Conservation (phyloP, 2,888 invertebrate species). For the Charanyca ferruginea region DNA sequence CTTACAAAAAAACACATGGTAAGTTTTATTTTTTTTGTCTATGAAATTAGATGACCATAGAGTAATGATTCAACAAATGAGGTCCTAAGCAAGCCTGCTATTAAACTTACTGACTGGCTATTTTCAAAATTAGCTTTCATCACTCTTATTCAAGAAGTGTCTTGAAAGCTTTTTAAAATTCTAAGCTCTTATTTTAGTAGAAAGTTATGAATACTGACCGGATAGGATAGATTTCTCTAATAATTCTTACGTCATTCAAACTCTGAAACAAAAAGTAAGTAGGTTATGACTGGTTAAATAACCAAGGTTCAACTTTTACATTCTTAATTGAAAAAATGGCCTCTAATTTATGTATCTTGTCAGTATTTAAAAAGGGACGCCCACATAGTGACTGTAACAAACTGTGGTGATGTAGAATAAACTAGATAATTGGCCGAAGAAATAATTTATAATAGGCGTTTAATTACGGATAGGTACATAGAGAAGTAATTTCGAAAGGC, state of each 20-base stretch:
- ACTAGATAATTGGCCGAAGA: slow-evolving; percentile 56
- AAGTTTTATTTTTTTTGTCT: no score
- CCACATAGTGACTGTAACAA: slow-evolving; percentile 37
- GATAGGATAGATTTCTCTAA: slow-evolving; percentile 16
- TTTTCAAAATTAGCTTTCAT: neutral
- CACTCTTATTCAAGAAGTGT: neutral
- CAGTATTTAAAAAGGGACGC: slow-evolving; percentile 45
- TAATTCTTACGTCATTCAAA: neutral
- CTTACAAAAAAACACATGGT: no score
- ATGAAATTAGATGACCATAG: no score
- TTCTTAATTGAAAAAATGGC: slow-evolving; percentile 39
- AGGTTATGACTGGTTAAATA: slow-evolving; percentile 11
- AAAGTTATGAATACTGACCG: slow-evolving; percentile 15
- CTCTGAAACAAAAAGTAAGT: slow-evolving; percentile 14
- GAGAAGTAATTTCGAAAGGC: slow-evolving; percentile 27
- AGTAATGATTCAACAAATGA: no score
- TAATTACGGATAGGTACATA: slow-evolving; percentile 46
- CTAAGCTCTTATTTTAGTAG: neutral
- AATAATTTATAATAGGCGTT: slow-evolving; percentile 53
- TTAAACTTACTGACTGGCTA: neutral
- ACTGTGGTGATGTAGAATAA: slow-evolving; percentile 31
- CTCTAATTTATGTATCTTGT: slow-evolving; percentile 31
- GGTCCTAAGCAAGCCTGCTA: neutral
- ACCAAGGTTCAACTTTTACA: slow-evolving; percentile 46
- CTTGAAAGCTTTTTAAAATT: slow-evolving; percentile 13